These are phyloP conservation scores for Calameuta filiformis DNA, from an alignment of 2,888 invertebrate genomes.

Conservation along the genomic window DNA sequence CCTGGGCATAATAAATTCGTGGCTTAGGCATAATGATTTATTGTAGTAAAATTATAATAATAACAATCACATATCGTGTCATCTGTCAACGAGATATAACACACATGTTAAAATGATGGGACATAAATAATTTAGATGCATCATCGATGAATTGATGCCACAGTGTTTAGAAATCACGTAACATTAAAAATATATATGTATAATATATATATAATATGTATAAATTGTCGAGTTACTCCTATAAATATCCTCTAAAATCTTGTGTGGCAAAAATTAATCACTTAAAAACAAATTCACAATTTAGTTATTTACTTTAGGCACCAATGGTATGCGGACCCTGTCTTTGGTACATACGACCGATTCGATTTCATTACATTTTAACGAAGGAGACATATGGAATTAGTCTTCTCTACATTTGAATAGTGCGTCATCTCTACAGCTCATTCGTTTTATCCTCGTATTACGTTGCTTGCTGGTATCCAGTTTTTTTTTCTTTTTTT, in stretches of 20 bases:
- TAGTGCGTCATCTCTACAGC: conserved; percentile 26
- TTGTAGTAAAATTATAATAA: conserved; percentile 65
- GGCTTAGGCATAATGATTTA: conserved; percentile 53
- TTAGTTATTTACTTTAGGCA: conserved; percentile 60
- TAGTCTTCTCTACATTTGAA: conserved; percentile 28
- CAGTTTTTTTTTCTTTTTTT: background rate
- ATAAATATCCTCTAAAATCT: conserved; percentile 65
- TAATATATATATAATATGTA: conserved; percentile 58
- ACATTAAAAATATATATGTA: conserved; percentile 63
- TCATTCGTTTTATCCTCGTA: conserved; percentile 7
- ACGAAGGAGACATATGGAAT: conserved; percentile 30
- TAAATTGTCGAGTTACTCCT: conserved; percentile 64
- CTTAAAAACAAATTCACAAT: conserved; percentile 62
- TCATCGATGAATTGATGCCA: conserved; percentile 56
- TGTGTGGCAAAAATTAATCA: conserved; percentile 61
- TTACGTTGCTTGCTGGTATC: background rate
- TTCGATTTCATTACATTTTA: conserved; percentile 48
- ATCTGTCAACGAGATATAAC: conserved; percentile 64
- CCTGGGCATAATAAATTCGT: background rate
- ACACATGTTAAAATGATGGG: conserved; percentile 62
- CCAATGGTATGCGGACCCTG: conserved; percentile 67
- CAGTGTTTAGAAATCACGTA: conserved; percentile 65
- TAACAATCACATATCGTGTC: conserved; percentile 67
- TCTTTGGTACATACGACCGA: conserved; percentile 67
- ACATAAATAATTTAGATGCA: conserved; percentile 64